A percentile compares a stretch with the other conserved stretches of the same genome.
phyloP scores from a whole-genome alignment of 2,888 invertebrate genomes.

The Nomada lathburiana region DNA sequence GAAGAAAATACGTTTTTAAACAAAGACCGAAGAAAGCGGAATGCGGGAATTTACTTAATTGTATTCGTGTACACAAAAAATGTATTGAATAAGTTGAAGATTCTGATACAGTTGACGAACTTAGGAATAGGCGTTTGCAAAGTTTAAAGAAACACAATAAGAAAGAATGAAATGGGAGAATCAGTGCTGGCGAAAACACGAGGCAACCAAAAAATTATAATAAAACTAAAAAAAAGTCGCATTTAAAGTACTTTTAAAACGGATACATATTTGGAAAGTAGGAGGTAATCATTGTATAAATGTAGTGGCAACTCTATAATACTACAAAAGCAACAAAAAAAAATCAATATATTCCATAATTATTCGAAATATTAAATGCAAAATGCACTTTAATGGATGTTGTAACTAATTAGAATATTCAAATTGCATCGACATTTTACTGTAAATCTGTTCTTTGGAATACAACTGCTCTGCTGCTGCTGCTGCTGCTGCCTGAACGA shows the following conservation, averaged over 20 bases:
- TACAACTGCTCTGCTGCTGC: slow-evolving; percentile 60
- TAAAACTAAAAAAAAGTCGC: slow-evolving; percentile 65
- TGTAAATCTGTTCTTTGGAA: slow-evolving; percentile 76
- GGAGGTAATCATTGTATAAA: slow-evolving; percentile 79
- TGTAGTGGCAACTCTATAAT: slow-evolving; percentile 80
- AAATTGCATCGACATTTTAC: slow-evolving; percentile 76
- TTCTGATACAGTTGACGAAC: slow-evolving; percentile 38
- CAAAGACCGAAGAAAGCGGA: slow-evolving; percentile 8
- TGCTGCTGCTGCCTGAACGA: neutral
- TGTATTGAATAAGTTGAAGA: slow-evolving; percentile 24
- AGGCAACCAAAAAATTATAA: slow-evolving; percentile 72
- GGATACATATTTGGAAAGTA: slow-evolving; percentile 81
- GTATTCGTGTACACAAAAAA: slow-evolving; percentile 25
- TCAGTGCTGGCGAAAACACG: slow-evolving; percentile 79
- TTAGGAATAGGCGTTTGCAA: slow-evolving; percentile 23
- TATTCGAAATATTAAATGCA: slow-evolving; percentile 80
- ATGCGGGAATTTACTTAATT: slow-evolving; percentile 23
- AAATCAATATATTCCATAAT: slow-evolving; percentile 79
- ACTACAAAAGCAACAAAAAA: slow-evolving; percentile 77
- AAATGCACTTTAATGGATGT: slow-evolving; percentile 79
- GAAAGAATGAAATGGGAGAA: slow-evolving; percentile 66
- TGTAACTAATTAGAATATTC: slow-evolving; percentile 78
- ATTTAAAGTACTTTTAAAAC: slow-evolving; percentile 72
- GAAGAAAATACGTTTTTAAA: slow-evolving; percentile 33
- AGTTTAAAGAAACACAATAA: slow-evolving; percentile 3